These are phyloP conservation scores for Physeter macrocephalus DNA, from an alignment of 2,113 vertebrate genomes.

Conservation along the genomic window DNA sequence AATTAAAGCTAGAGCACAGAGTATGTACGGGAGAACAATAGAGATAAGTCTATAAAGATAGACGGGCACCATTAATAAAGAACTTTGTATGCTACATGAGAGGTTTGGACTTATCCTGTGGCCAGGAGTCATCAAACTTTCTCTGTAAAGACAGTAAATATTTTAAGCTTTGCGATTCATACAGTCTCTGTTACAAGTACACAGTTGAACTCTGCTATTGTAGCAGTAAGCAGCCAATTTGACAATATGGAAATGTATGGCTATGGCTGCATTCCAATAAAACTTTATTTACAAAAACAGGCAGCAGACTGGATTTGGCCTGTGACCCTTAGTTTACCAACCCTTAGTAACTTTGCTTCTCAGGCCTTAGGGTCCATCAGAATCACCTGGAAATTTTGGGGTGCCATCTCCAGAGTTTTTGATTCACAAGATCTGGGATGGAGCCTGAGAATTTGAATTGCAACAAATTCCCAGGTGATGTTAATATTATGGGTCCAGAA, in stretches of 20 bases:
- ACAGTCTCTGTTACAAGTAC: background rate
- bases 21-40: background rate
- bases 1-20: background rate
- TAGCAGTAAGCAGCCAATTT: background rate
- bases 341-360: background rate
- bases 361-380: background rate
- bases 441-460: too few relatives aligned
- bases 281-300: background rate
- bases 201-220: background rate
- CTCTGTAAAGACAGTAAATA: background rate
- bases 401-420: background rate
- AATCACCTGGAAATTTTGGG: background rate
- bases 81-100: background rate
- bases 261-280: background rate
- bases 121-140: background rate
- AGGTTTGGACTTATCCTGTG: background rate
- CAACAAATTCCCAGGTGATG: background rate
- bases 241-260: background rate
- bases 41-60: background rate
- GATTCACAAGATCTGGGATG: too few relatives aligned
- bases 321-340: background rate
- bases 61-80: background rate
- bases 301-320: background rate
- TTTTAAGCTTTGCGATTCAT: background rate
- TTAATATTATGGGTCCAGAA: background rate